Evolutionary conservation across 2,113 vertebrate genomes (phyloP).

Genomic region (Ranitomeya variabilis): DNA sequence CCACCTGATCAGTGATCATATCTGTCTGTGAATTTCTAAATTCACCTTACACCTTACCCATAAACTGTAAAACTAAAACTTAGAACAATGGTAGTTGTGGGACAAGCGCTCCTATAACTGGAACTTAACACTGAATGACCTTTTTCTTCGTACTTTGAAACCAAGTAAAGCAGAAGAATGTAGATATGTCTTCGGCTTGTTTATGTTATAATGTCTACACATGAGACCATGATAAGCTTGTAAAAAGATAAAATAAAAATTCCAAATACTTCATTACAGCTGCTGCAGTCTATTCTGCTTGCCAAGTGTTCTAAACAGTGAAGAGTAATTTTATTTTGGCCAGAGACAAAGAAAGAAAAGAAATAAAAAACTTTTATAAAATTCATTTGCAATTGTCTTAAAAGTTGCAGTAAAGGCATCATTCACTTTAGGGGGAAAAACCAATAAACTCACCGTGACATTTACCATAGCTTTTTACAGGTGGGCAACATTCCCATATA

Average conservation of each 20-base stretch:
- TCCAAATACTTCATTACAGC: conserved; percentile 39
- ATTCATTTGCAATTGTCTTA: conserved; percentile 8
- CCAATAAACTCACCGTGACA: background rate
- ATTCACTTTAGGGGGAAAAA: background rate
- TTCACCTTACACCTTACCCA: background rate
- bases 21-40: background rate
- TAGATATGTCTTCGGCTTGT: conserved; percentile 12
- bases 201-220: conserved; percentile 28
- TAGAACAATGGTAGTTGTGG: background rate
- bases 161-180: background rate
- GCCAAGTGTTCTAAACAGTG: conserved; percentile 29
- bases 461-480: background rate
- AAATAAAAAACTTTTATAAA: conserved; percentile 4
- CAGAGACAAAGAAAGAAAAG: background rate
- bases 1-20: background rate
- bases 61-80: background rate
- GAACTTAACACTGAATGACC: background rate
- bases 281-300: conserved; percentile 35
- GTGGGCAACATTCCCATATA: background rate
- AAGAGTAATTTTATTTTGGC: conserved; percentile 31
- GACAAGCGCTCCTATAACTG: background rate
- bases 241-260: conserved; percentile 55
- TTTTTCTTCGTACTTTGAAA: background rate
- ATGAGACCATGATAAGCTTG: conserved; percentile 35
- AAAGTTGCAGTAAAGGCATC: conserved; percentile 4